These are phyloP conservation scores for Semotilus atromaculatus DNA, from an alignment of 2,797 vertebrate species.

Conservation along the genomic window DNA sequence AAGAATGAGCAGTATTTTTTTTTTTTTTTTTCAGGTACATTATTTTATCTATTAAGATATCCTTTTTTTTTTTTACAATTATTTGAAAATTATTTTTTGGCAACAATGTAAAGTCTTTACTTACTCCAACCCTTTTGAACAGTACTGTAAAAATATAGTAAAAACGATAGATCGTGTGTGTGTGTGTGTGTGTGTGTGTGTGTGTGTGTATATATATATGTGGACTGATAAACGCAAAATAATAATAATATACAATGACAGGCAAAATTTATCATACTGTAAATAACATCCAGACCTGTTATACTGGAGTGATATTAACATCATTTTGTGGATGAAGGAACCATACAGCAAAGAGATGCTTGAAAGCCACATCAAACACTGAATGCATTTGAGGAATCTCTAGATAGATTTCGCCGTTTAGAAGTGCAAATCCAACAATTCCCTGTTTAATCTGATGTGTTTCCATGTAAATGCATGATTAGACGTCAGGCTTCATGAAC, in stretches of 20 bases:
- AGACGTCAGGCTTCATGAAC: conserved; percentile 42
- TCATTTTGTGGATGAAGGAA: conserved; percentile 6
- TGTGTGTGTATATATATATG: no score
- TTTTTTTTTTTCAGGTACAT: not conserved
- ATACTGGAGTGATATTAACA: not conserved
- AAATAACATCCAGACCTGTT: conserved; percentile 6
- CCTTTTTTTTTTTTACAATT: no score
- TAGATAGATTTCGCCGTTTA: conserved; percentile 32
- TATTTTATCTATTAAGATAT: not conserved
- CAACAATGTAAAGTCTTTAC: no score
- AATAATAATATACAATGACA: not conserved
- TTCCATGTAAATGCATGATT: conserved; percentile 50
- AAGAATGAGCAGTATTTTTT: no score
- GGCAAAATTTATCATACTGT: not conserved
- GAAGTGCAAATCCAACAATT: conserved; percentile 40
- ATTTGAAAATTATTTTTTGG: no score
- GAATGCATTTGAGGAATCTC: conserved; percentile 12
- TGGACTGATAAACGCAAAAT: no score
- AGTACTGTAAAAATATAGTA: no score
- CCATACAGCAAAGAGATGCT: conserved; percentile 2
- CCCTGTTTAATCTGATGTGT: conserved; percentile 47
- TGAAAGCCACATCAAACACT: conserved; percentile 34
- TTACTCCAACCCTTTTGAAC: no score
- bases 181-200: no score
- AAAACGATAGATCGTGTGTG: no score